Evolutionary conservation across 2,888 invertebrate species (phyloP).

Genomic region (Cybosia mesomella): DNA sequence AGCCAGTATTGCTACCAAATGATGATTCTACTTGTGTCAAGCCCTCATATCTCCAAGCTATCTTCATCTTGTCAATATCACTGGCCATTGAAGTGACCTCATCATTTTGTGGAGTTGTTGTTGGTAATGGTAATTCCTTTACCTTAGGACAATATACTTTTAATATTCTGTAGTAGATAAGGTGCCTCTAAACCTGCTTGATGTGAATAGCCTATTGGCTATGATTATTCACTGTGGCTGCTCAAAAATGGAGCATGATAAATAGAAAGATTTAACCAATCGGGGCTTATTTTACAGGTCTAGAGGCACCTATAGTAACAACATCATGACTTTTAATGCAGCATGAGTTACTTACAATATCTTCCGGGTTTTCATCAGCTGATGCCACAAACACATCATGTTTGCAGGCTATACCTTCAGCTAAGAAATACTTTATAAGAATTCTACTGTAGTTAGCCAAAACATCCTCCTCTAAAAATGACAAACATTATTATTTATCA

Average conservation of each 20-base stretch:
- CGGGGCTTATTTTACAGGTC: too few species aligned
- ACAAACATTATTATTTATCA: neutral
- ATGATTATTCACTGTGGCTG: too few species aligned
- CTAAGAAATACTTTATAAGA: constrained; percentile 93
- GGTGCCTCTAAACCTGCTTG: too few species aligned
- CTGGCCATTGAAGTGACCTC: constrained; percentile 62
- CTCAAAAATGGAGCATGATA: too few species aligned
- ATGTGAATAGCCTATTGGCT: too few species aligned
- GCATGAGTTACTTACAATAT: constrained; percentile 83
- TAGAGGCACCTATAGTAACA: too few species aligned
- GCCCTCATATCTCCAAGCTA: constrained; percentile 96
- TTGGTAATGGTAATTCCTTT: constrained; percentile 84
- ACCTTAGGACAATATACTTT: constrained; percentile 71
- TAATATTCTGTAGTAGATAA: neutral
- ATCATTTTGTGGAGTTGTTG: constrained; percentile 76
- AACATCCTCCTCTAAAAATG: constrained; percentile 93
- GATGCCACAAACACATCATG: constrained; percentile 92
- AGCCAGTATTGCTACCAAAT: constrained; percentile 80
- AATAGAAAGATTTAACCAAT: too few species aligned
- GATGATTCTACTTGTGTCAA: constrained; percentile 88
- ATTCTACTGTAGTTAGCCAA: constrained; percentile 92
- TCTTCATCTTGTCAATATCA: constrained; percentile 90
- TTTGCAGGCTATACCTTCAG: constrained; percentile 93
- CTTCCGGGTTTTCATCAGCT: constrained; percentile 89
- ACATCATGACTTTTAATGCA: neutral